phyloP scores from a whole-genome alignment of 1,140 invertebrate genomes.

The Tribolium castaneum region DNA sequence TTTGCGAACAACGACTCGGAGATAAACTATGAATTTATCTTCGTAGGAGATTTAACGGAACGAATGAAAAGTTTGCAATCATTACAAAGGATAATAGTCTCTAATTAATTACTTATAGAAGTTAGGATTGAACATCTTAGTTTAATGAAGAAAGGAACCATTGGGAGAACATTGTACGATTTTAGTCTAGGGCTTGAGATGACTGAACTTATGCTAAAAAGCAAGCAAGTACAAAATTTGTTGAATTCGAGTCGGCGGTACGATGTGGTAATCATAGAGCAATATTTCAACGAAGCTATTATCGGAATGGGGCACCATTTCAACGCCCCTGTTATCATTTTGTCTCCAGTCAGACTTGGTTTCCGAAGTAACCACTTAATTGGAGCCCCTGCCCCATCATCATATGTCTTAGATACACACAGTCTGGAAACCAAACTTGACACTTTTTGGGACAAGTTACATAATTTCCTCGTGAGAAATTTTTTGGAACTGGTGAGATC shows the following conservation, averaged over 20 bases:
- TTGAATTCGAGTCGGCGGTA: conserved; percentile 8
- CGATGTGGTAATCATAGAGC: conserved; percentile 33
- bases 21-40: neutral
- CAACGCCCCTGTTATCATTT: conserved; percentile 32
- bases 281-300: conserved; percentile 36
- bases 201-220: neutral
- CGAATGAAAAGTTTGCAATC: neutral
- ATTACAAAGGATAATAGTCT: neutral
- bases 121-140: neutral
- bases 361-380: neutral
- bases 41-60: neutral
- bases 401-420: conserved; percentile 47
- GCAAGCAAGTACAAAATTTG: conserved; percentile 13
- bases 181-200: neutral
- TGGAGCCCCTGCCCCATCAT: neutral
- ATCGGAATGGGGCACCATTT: conserved; percentile 34
- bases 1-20: neutral
- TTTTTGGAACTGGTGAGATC: neutral
- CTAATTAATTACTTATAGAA: neutral
- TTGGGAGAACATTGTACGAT: neutral
- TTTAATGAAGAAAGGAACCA: neutral
- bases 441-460: neutral
- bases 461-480: neutral
- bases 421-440: neutral
- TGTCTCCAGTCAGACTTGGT: neutral